Evolutionary conservation across 1,140 invertebrate species (phyloP).

Genomic region (Caenorhabditis tropicalis): DNA sequence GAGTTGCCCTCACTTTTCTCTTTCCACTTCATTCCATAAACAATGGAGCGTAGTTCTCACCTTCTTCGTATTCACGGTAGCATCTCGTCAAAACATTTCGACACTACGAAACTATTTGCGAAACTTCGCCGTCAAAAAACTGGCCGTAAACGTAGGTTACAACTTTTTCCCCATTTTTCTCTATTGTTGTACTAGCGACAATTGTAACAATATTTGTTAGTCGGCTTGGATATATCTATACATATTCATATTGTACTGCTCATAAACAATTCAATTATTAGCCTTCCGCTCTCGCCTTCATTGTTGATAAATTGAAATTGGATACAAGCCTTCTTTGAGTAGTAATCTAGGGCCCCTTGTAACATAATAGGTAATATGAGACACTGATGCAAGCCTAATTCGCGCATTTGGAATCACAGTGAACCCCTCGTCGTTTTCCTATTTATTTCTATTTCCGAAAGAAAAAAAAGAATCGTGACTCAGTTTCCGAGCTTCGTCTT

Average conservation of each 20-base stretch:
- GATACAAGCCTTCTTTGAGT: not conserved
- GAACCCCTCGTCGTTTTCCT: not conserved
- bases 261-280: constrained; percentile 40
- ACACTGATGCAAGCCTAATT: not conserved
- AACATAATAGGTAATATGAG: constrained; percentile 32
- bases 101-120: constrained; percentile 7
- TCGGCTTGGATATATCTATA: not conserved
- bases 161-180: not conserved
- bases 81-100: not conserved
- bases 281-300: not conserved
- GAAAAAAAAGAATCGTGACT: not conserved
- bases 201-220: constrained; percentile 19
- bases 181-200: not conserved
- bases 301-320: constrained; percentile 21
- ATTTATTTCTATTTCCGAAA: not conserved
- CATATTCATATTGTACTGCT: constrained; percentile 1
- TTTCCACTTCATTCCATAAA: not conserved
- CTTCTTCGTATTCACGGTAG: not conserved
- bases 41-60: constrained; percentile 31
- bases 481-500: not conserved
- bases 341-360: not conserved
- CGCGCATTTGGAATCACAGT: not conserved
- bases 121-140: constrained; percentile 33
- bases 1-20: constrained; percentile 12
- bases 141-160: constrained; percentile 29